These are phyloP conservation scores for Zeus faber DNA, from an alignment of 2,113 vertebrate genomes.

Conservation along the genomic window DNA sequence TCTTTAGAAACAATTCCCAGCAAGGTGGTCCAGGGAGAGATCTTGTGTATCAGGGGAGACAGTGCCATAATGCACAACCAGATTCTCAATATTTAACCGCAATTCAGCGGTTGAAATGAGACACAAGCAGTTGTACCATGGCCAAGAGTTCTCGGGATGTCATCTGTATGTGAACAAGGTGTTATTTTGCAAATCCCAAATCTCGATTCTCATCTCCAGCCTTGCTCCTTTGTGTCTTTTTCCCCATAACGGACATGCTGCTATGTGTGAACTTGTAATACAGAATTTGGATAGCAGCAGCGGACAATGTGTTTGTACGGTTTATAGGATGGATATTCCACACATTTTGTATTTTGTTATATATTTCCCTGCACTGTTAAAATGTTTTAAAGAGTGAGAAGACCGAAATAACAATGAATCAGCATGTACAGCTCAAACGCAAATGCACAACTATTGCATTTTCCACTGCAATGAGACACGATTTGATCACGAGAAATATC, in stretches of 20 bases:
- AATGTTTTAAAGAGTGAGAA: neutral
- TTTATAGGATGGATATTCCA: conserved; percentile 15
- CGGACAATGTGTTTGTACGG: neutral
- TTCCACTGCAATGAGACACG: too few species aligned
- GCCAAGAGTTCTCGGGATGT: conserved; percentile 39
- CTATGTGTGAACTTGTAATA: conserved; percentile 18
- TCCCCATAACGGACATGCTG: conserved; percentile 34
- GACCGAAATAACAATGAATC: too few species aligned
- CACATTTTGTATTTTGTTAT: neutral
- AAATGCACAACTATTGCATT: too few species aligned
- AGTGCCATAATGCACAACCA: conserved; percentile 64
- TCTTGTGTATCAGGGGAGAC: conserved; percentile 60
- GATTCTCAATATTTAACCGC: conserved; percentile 54
- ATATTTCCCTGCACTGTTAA: neutral
- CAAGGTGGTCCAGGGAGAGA: conserved; percentile 59
- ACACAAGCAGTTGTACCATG: conserved; percentile 32
- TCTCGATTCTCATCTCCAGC: conserved; percentile 63
- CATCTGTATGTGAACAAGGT: conserved; percentile 55
- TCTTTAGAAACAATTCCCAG: conserved; percentile 74
- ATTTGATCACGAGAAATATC: too few species aligned
- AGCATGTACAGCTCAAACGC: conserved; percentile 6
- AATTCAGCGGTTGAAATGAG: conserved; percentile 56
- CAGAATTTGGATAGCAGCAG: conserved; percentile 22
- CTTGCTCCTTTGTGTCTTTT: conserved; percentile 33
- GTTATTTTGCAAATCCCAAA: conserved; percentile 65